Evolutionary conservation across 2,113 vertebrate species (phyloP), one percentile per base, ranked within the genome.

Genomic region (Ciconia stormi): DNA sequence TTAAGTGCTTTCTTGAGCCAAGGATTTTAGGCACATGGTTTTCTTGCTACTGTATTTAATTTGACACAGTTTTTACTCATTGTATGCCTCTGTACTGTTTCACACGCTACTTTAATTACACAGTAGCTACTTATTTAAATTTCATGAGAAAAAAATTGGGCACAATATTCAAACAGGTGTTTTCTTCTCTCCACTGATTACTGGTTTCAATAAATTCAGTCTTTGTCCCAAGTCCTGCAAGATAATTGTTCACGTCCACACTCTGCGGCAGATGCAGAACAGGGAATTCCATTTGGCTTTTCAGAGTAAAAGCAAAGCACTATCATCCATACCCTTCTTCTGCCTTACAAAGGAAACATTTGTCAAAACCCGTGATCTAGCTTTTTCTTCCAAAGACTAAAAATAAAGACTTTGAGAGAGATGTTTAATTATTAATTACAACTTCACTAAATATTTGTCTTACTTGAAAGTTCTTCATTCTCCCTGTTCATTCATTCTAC

Each of bases 41-140:
- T 59, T 89, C 44, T 55, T 87, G 94, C 94, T 94, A 78, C 93
- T 63, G 81, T 81, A 91, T 91, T 95, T 89, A 87, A 96, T 94
- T 85, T 95, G 84, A 95, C 91, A 96, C 32, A 74, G 74, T 93
- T 97, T 97, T 92, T 94, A 90, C 90, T 97, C 82, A 85, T 46
- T 36, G 15, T 88, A 46, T 95, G 87, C 67, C 55, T 91, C 85
- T 1, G 7, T 42, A 44, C 65, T 62, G 86, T 80, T 95, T 91
- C 94, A 93, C 91, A 95, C 0, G 1, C 50, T 95, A 89, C 79
- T 92, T 86, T 94, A 96, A 97, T 96, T 95, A 94, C 87, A 94
- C 59, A 94, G 89, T 81, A 96, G 95, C 82, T 90, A 87, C 84
- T 95, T 96, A 94, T 96, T 95, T 96, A 95, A 96, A 97, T 97